Evolutionary conservation across 2,888 invertebrate species (phyloP), one percentile per base, ranked within the genome.

Genomic region (Boloria euphrosyne): DNA sequence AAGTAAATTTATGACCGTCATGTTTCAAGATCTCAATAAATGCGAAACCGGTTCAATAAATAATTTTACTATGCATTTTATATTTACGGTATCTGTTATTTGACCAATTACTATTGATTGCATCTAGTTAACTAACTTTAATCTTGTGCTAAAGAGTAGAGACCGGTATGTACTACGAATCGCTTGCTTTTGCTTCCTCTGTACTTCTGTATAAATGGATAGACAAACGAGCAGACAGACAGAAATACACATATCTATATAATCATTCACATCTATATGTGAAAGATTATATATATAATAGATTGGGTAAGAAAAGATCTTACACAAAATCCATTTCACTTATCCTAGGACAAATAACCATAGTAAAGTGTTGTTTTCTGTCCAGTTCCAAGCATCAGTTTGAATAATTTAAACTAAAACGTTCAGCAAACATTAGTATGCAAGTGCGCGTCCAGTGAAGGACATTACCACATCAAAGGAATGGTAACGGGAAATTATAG

Each of bases 391-490:
- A 47, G 46, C 22, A 18, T 16, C 13, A 44, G 55, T 57, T 55
- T 51, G 63, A 63, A 63, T 62, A 62, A 54, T 57, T 63, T 57
- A 57, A 46, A 57, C 44, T 57, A 57, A 63, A 57, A 17, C 50
- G 57, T 63, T 63, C 22, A 57, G 55, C 22, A 27, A 14, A 38
- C 53, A 65, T 66, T 62, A 66, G 66, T 62, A 66, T 62, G 62
- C 66, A 38, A 14, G 62, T 16, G 62, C 61, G 61, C 44, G 50
- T 46, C 6, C 60, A 31, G 31, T 17, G 60, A 51, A 60, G 63
- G 63, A 57, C 52, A 68, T 67, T 64, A 67, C 63, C 59, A 67
- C 63, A 67, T 67, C 63, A 67, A 67, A 64, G 59, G 59, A 53
- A 49, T 54, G 58, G 50, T 62, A 66, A 66, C 66, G 66, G 62